Percentiles rank a stretch among this genome's conserved stretches.
These are phyloP conservation scores for Genyomyrus donnyi DNA, from an alignment of 2,113 vertebrate species.

Conservation along the genomic window DNA sequence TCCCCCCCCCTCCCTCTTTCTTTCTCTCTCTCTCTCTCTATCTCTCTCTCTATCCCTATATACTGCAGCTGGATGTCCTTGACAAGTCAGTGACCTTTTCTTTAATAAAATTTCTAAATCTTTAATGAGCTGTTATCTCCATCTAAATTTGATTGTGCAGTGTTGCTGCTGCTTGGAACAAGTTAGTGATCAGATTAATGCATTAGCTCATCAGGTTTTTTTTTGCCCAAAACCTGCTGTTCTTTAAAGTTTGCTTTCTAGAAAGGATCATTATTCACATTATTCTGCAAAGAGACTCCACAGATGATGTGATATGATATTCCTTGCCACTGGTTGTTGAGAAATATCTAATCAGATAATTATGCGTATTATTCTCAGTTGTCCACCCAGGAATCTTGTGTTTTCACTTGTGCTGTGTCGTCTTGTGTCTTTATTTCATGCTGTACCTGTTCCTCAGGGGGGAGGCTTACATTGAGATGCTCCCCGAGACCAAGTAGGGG, in stretches of 20 bases:
- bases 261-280: background rate
- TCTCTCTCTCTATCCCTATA: conserved; percentile 18
- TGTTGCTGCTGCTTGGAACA: background rate
- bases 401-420: background rate
- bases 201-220: background rate
- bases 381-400: background rate
- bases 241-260: background rate
- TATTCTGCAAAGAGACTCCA: background rate
- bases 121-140: background rate
- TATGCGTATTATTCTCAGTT: background rate
- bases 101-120: conserved; percentile 15
- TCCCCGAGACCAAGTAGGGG: conserved; percentile 63
- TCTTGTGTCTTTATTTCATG: background rate
- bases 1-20: background rate
- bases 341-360: background rate
- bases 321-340: background rate
- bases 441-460: conserved; percentile 44
- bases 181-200: background rate
- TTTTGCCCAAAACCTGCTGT: background rate
- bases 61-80: conserved; percentile 77
- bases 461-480: conserved; percentile 57
- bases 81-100: conserved; percentile 89
- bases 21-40: background rate
- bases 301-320: background rate
- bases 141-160: background rate